Conservation (phyloP, 53 echinoderm and acorn worm species). For the Holothuria leucospilota region DNA sequence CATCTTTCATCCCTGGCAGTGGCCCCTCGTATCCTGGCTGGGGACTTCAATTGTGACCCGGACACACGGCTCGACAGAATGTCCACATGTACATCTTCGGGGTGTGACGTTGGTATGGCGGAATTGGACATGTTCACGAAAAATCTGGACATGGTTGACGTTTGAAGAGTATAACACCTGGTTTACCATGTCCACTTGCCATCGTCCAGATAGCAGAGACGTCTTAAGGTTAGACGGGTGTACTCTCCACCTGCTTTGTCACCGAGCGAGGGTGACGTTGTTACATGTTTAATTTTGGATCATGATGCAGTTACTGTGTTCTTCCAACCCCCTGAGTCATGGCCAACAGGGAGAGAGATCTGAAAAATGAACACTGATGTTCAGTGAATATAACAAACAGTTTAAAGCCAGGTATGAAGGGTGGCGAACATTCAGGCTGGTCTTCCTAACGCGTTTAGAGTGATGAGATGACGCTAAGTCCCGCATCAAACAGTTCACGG, state of each 20-base stretch:
- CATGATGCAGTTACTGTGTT: too few species aligned
- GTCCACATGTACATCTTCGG: not conserved
- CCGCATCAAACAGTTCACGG: conserved; percentile 8
- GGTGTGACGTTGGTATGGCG: not conserved
- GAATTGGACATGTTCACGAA: not conserved
- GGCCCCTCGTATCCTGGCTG: too few species aligned
- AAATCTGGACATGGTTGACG: not conserved
- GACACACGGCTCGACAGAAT: not conserved
- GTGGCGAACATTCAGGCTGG: not conserved
- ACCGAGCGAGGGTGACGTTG: too few species aligned
- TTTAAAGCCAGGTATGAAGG: not conserved
- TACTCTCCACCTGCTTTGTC: too few species aligned
- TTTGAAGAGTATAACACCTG: too few species aligned
- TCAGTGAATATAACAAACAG: not conserved
- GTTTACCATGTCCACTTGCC: too few species aligned
- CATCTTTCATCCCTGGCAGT: too few species aligned
- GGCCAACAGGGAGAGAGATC: not conserved
- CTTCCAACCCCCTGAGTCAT: not conserved
- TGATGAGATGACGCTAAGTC: not conserved
- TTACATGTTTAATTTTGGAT: too few species aligned
- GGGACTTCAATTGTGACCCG: not conserved
- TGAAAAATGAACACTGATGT: not conserved
- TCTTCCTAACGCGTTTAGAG: not conserved
- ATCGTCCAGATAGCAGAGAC: too few species aligned
- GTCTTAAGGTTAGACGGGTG: too few species aligned